Percentiles rank a stretch among this genome's conserved stretches.
phyloP scores from a whole-genome alignment of 1,140 invertebrate species.

The Bradysia coprophila region DNA sequence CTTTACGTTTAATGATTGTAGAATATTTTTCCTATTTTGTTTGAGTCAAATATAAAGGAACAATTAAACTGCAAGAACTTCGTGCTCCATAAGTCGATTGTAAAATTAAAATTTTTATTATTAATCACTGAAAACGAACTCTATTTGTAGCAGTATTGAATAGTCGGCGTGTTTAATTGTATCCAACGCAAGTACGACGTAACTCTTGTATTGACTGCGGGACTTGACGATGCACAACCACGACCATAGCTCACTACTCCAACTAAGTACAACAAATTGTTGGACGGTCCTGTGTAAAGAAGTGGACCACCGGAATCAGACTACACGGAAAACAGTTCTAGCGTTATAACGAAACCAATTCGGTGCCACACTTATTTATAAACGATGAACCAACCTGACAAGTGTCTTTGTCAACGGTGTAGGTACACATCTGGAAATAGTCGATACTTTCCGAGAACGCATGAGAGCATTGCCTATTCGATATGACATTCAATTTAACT shows the following conservation, averaged over 20 bases:
- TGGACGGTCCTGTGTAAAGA: slow-evolving; percentile 14
- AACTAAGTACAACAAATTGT: slow-evolving; percentile 22
- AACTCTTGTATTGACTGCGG: slow-evolving; percentile 23
- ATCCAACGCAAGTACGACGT: background rate
- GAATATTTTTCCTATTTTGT: too few species aligned
- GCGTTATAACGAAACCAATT: background rate
- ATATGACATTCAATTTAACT: background rate
- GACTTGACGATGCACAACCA: slow-evolving; percentile 23
- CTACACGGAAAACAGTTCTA: too few species aligned
- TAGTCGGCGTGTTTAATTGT: too few species aligned
- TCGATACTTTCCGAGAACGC: background rate
- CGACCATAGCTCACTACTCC: slow-evolving; percentile 24
- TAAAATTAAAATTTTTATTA: too few species aligned
- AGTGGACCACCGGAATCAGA: slow-evolving; percentile 18
- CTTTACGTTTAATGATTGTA: too few species aligned
- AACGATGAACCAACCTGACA: background rate
- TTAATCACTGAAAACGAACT: too few species aligned
- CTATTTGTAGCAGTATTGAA: too few species aligned
- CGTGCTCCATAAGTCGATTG: too few species aligned
- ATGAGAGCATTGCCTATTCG: background rate
- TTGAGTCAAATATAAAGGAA: too few species aligned
- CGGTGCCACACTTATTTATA: background rate
- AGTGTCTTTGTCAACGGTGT: background rate
- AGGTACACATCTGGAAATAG: background rate
- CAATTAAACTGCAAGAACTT: too few species aligned